These are phyloP conservation scores for Pomatorhinus ruficollis DNA, from an alignment of 2,113 vertebrate species.

Conservation along the genomic window DNA sequence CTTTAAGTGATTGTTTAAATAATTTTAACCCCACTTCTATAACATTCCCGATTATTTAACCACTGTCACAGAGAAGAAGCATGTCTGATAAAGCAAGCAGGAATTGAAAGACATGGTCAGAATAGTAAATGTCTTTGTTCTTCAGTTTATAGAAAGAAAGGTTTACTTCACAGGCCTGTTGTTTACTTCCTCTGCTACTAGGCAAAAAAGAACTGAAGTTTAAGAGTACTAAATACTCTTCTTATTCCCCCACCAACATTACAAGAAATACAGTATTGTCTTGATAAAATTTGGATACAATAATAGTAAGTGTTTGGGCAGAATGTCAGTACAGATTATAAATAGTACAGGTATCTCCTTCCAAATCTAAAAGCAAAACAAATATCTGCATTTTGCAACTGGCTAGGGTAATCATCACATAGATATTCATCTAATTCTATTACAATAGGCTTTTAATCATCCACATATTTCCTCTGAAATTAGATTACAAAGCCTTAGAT, in stretches of 20 bases:
- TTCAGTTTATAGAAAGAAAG: not conserved
- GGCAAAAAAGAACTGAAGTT: not conserved
- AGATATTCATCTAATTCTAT: not conserved
- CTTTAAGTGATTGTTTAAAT: not conserved
- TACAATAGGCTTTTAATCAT: not conserved
- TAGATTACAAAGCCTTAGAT: not conserved
- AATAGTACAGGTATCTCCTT: not conserved
- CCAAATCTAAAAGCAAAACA: not conserved
- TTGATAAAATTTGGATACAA: not conserved
- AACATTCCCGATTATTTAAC: not conserved
- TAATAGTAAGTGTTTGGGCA: not conserved
- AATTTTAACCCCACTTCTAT: not conserved
- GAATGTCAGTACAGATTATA: not conserved
- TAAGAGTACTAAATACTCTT: not conserved
- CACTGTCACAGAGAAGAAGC: not conserved
- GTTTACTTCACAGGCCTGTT: not conserved
- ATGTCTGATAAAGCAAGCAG: not conserved
- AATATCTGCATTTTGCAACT: not conserved
- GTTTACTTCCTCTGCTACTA: not conserved
- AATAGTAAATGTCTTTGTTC: not conserved
- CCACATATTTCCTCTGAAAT: not conserved
- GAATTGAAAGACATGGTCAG: not conserved
- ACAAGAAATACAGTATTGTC: not conserved
- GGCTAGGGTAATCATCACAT: not conserved
- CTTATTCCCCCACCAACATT: not conserved